A percentile compares a stretch with the other conserved stretches of the same genome.
phyloP scores from a whole-genome alignment of 1,140 invertebrate genomes.

The Euura lappo region DNA sequence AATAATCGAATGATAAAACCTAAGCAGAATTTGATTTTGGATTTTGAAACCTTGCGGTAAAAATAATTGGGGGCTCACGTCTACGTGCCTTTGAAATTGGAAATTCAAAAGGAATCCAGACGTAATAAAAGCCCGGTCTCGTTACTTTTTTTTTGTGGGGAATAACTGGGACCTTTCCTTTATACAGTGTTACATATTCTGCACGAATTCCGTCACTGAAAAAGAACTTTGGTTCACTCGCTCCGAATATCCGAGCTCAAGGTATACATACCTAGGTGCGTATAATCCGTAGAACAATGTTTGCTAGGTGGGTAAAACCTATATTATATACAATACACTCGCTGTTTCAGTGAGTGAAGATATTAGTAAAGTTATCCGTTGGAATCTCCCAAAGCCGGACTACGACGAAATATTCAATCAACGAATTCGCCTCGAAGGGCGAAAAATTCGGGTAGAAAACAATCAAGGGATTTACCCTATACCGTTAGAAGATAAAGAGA shows the following conservation, averaged over 20 bases:
- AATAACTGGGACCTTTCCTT: too few species aligned
- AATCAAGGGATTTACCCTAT: not conserved
- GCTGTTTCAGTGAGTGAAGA: not conserved
- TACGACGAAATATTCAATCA: not conserved
- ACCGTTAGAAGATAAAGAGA: not conserved
- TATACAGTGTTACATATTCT: not conserved
- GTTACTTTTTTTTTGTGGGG: too few species aligned
- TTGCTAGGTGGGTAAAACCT: slow-evolving; percentile 13
- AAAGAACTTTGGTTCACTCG: not conserved
- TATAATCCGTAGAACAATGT: too few species aligned
- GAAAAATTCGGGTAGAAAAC: not conserved
- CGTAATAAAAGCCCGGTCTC: too few species aligned
- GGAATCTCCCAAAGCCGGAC: not conserved
- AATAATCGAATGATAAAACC: too few species aligned
- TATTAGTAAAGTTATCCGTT: not conserved
- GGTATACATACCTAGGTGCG: too few species aligned
- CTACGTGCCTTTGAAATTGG: too few species aligned
- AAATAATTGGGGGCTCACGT: too few species aligned
- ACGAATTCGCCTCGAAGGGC: not conserved
- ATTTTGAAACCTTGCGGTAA: too few species aligned
- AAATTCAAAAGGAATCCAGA: too few species aligned
- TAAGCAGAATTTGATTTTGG: too few species aligned
- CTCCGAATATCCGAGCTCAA: not conserved
- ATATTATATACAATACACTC: slow-evolving; percentile 10
- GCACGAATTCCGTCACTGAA: not conserved